These are phyloP conservation scores for Axis porcinus DNA, from an alignment of 2,113 vertebrate genomes.

Conservation along the genomic window DNA sequence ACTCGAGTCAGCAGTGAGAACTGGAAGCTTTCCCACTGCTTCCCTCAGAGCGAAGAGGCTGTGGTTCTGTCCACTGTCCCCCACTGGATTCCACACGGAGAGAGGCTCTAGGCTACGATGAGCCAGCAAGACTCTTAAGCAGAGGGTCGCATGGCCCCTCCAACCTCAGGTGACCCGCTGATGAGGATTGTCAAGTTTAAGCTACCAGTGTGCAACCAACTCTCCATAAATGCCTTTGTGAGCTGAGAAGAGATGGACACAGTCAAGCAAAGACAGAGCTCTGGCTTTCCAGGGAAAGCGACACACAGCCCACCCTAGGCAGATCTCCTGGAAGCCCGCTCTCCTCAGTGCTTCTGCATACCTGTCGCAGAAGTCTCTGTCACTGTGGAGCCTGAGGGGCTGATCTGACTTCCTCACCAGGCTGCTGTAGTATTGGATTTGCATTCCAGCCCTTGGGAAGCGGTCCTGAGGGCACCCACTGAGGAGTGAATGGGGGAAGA, in stretches of 20 bases:
- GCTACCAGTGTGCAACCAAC: background rate
- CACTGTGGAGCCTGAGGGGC: background rate
- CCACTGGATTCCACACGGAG: background rate
- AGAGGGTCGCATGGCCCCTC: background rate
- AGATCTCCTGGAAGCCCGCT: background rate
- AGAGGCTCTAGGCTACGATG: constrained; percentile 18
- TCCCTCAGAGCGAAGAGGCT: background rate
- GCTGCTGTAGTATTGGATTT: constrained; percentile 47
- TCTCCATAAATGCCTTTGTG: constrained; percentile 39
- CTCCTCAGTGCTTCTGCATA: background rate
- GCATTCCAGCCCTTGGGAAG: constrained; percentile 64
- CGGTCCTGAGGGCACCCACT: constrained; percentile 2
- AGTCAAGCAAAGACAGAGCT: background rate
- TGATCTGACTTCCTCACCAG: background rate
- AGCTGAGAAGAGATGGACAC: constrained; percentile 15
- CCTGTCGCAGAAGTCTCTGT: background rate
- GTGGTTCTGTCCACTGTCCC: background rate
- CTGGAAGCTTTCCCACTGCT: constrained; percentile 16
- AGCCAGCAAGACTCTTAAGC: constrained; percentile 42
- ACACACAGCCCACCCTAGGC: background rate
- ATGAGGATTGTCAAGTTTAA: constrained; percentile 5
- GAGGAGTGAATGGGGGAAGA: background rate
- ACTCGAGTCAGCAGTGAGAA: background rate
- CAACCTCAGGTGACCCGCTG: constrained; percentile 37
- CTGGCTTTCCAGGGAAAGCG: background rate